These are phyloP conservation scores for Sclerurus mexicanus DNA, from an alignment of 2,113 vertebrate genomes.

Conservation along the genomic window DNA sequence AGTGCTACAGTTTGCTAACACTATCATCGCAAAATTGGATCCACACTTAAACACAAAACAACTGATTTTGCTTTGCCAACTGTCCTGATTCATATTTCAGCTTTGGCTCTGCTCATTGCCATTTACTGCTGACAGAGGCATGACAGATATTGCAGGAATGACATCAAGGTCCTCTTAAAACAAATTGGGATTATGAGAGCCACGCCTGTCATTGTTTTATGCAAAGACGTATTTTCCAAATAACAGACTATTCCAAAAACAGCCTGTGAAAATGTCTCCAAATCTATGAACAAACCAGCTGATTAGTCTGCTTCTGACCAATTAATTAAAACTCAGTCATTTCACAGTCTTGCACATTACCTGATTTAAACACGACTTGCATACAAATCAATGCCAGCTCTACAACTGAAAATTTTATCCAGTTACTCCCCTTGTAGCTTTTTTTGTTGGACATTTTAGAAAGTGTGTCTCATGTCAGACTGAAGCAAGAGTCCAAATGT, in stretches of 20 bases:
- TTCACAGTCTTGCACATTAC: neutral
- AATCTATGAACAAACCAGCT: neutral
- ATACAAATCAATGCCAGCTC: neutral
- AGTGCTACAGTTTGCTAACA: neutral
- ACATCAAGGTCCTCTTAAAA: conserved; percentile 43
- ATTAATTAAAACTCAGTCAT: neutral
- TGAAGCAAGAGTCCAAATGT: neutral
- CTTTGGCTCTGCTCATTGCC: conserved; percentile 16
- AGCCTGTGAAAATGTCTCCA: conserved; percentile 14
- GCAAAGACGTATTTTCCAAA: conserved; percentile 42
- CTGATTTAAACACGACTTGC: neutral
- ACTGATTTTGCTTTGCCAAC: neutral
- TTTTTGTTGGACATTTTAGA: neutral
- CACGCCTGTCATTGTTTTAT: conserved; percentile 21
- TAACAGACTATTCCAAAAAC: conserved; percentile 51
- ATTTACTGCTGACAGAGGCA: conserved; percentile 42
- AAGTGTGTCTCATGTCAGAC: neutral
- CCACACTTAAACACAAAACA: neutral
- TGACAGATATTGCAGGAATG: conserved; percentile 34
- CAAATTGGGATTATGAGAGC: conserved; percentile 32
- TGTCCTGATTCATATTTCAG: conserved; percentile 7
- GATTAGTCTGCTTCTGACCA: neutral
- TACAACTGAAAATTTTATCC: neutral
- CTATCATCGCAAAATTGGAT: neutral
- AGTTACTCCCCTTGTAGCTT: neutral